Conservation (phyloP, 64 coral and sea anemone genomes). For the Catalaphyllia jardinei region DNA sequence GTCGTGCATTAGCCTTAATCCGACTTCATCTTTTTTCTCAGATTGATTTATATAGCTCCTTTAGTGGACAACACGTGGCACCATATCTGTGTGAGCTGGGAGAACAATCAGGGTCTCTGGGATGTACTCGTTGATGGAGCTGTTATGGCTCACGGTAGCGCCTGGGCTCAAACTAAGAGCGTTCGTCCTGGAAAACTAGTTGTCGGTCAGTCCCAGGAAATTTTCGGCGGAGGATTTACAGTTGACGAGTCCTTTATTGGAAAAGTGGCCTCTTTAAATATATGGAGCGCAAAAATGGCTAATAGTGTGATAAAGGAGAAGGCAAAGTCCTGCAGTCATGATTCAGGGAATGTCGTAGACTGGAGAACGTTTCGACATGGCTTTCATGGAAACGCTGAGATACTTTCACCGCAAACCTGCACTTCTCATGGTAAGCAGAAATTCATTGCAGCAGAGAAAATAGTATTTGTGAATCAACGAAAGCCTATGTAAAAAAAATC, state of each 20-base stretch:
- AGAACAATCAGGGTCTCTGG: not conserved
- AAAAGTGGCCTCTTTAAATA: not conserved
- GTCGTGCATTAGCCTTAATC: too few species aligned
- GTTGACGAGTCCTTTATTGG: not conserved
- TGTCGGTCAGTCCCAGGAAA: not conserved
- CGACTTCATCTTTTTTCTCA: not conserved
- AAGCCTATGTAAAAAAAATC: too few species aligned
- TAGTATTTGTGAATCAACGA: not conserved
- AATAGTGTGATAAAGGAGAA: not conserved
- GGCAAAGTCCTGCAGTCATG: not conserved
- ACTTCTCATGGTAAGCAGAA: not conserved
- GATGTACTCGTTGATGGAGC: not conserved
- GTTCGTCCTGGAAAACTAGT: not conserved
- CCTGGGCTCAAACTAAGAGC: not conserved
- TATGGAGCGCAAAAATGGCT: not conserved
- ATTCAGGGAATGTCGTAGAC: constrained; percentile 14
- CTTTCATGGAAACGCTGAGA: not conserved
- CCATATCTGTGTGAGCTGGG: constrained; percentile 27
- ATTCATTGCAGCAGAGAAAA: not conserved
- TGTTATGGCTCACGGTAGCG: not conserved
- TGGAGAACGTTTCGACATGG: constrained; percentile 19
- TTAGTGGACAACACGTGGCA: not conserved
- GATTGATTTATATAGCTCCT: not conserved
- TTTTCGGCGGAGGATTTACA: not conserved
- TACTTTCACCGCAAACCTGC: not conserved